These are phyloP conservation scores for Pseudanteris insignis DNA, from an alignment of 2,888 invertebrate genomes.

Conservation along the genomic window DNA sequence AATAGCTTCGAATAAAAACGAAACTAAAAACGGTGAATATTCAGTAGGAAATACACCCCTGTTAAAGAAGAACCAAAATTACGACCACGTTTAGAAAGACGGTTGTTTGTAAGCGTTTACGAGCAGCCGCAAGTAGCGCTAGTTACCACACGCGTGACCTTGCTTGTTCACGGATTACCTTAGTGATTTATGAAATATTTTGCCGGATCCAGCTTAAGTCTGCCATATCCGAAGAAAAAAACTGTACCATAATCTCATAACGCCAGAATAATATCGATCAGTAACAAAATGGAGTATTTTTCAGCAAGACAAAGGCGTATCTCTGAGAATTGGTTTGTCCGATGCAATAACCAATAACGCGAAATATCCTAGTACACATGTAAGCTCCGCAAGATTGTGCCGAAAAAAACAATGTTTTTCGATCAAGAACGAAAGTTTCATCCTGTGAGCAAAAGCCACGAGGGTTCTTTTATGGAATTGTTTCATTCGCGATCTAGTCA, in stretches of 20 bases:
- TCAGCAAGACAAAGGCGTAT: slow-evolving; percentile 31
- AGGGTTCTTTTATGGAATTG: slow-evolving; percentile 54
- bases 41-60: too few relatives aligned
- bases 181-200: slow-evolving; percentile 39
- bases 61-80: slow-evolving; percentile 12
- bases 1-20: too few relatives aligned
- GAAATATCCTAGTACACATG: slow-evolving; percentile 47
- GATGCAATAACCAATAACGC: slow-evolving; percentile 55
- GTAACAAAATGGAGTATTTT: slow-evolving; percentile 21
- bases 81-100: slow-evolving; percentile 10
- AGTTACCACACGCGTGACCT: slow-evolving; percentile 23
- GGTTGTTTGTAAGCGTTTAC: slow-evolving; percentile 23
- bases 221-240: slow-evolving; percentile 22
- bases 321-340: slow-evolving; percentile 50
- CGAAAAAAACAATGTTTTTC: slow-evolving; percentile 40
- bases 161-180: slow-evolving; percentile 30
- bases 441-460: slow-evolving; percentile 42
- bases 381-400: slow-evolving; percentile 35
- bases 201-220: slow-evolving; percentile 17
- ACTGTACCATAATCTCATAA: slow-evolving; percentile 32
- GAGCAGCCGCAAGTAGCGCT: slow-evolving; percentile 16
- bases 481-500: slow-evolving; percentile 56
- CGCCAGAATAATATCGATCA: slow-evolving; percentile 31
- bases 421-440: slow-evolving; percentile 42
- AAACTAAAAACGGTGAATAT: too few relatives aligned